phyloP scores from a whole-genome alignment of 2,113 vertebrate species.

The Dromiciops gliroides region DNA sequence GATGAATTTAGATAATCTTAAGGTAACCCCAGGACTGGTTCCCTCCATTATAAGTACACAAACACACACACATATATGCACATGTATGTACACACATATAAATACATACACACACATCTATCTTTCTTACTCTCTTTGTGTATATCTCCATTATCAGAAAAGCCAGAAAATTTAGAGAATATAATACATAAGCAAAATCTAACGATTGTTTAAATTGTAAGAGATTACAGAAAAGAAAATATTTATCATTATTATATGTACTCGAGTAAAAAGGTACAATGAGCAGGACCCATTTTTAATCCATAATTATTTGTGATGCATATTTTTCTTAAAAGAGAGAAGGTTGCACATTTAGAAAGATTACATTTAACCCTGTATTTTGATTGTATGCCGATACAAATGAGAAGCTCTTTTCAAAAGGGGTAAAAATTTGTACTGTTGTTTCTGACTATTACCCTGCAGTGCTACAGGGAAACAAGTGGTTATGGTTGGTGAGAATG shows the following conservation, averaged over 20 bases:
- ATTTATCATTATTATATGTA: conserved; percentile 13
- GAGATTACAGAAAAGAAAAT: conserved; percentile 2
- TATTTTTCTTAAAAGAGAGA: neutral
- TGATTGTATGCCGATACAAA: neutral
- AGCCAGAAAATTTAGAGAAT: conserved; percentile 10
- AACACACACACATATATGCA: neutral
- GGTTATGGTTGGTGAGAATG: neutral
- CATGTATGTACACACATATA: no score
- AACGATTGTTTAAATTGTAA: conserved; percentile 48
- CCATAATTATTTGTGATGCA: neutral
- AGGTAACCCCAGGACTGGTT: conserved; percentile 54
- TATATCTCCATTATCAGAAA: neutral
- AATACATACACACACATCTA: neutral
- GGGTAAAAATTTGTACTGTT: neutral
- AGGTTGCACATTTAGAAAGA: neutral
- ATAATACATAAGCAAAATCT: conserved; percentile 28
- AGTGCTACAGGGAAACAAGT: neutral
- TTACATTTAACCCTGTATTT: neutral
- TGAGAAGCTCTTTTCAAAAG: neutral
- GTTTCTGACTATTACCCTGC: neutral
- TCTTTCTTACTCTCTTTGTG: neutral
- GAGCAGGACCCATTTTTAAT: conserved; percentile 41
- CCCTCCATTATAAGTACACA: conserved; percentile 10
- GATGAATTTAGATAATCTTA: conserved; percentile 31
- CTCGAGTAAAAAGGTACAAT: conserved; percentile 7